phyloP scores from a whole-genome alignment of 2,888 invertebrate genomes.

The Leptopilina myrica region DNA sequence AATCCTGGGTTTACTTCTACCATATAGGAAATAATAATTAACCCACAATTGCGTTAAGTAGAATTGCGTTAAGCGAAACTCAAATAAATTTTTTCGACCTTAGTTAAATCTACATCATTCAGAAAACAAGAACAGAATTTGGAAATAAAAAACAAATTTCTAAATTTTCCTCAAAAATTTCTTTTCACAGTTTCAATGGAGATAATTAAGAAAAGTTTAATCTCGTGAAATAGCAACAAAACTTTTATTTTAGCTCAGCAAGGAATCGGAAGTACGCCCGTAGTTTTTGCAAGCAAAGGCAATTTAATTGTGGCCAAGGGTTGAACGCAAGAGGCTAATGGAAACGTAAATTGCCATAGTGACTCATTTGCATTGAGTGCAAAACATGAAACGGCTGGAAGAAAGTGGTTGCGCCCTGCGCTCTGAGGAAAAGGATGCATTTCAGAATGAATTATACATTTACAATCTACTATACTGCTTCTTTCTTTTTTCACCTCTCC shows the following conservation, averaged over 20 bases:
- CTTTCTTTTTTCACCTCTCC: too few relatives aligned
- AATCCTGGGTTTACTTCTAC: too few relatives aligned
- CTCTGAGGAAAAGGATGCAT: constrained; percentile 2
- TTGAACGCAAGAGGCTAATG: constrained; percentile 60
- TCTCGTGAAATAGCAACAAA: not conserved
- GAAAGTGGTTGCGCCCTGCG: constrained; percentile 46
- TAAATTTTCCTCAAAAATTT: too few relatives aligned
- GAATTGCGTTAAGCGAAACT: too few relatives aligned
- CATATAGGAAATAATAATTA: too few relatives aligned
- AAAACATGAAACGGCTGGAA: constrained; percentile 56
- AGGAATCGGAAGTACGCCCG: not conserved
- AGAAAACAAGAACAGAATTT: too few relatives aligned
- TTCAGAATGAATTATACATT: constrained; percentile 22
- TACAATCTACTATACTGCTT: not conserved
- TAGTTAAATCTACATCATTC: too few relatives aligned
- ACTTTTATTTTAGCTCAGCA: not conserved
- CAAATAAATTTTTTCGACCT: too few relatives aligned
- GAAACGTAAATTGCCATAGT: constrained; percentile 68
- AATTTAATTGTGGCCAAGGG: constrained; percentile 40
- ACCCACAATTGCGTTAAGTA: too few relatives aligned
- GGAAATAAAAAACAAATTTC: too few relatives aligned
- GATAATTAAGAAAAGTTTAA: constrained; percentile 7
- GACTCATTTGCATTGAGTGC: constrained; percentile 66
- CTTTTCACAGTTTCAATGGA: too few relatives aligned
- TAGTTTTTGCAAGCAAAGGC: constrained; percentile 29